Base-by-base conservation (phyloP, 2,797 vertebrate species). In the Malurus leucopterus region DNA sequence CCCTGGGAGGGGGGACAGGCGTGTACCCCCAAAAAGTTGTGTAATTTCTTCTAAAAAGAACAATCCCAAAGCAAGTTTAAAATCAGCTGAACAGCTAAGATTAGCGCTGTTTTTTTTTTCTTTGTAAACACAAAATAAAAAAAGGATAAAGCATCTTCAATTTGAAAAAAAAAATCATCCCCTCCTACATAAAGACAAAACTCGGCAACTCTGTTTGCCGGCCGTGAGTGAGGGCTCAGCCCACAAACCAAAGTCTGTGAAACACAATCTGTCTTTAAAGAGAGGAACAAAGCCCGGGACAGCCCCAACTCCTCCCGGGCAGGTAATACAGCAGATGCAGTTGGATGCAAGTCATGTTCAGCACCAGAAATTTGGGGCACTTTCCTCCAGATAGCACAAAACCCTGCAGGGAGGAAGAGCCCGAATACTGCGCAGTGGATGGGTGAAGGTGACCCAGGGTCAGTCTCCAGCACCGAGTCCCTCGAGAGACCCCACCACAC, bases 81-180 rank as follows among this genome's bases (percentile, higher is more conserved):
- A 86, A 69, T 62, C 40, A 88, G 73, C 55, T 43, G 54, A 74
- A 54, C 36, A 84, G 80, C 92, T 64, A 72, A 77, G 70, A 77
- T 81, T 41, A 74, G 84, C 21, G 1, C 74, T 38, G 36, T 10
- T 27, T 41, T 27, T 38, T 44, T 74, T n/a, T 19, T 21, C 41
- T 49, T 94, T 88, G 79, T 88, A 94, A 92, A 90, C 90, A 96
- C 61, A 95, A 96, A 97, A 97, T 95, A 53, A 94, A 76, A 75
- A 95, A 95, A 83, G 79, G 72, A 78, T 86, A 93, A 53, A 96
- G 95, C 96, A 97, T 93, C 95, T 96, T 96, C 83, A 62, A 92
- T 77, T 85, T 73, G 70, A 68, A 72, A 54, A 89, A 47, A 55
- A 47, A 43, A 49, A 20, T 46, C 65, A 93, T 85, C 77, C 84